Conservation (phyloP, 2,797 vertebrate species). For the Cercopithecus hamlyni region DNA sequence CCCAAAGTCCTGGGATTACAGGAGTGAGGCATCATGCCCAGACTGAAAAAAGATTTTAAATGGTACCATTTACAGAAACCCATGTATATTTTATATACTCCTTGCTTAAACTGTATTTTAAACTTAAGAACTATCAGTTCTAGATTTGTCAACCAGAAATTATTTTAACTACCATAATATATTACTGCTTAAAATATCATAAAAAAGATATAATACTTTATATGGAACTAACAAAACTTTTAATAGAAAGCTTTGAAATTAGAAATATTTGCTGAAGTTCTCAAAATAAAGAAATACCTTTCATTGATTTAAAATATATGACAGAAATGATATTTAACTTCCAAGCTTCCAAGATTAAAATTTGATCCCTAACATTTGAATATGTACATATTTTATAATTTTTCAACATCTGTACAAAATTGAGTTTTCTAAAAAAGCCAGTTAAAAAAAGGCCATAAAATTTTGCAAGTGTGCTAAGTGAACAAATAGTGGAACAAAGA, state of each 20-base stretch:
- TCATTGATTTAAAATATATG: conserved; percentile 58
- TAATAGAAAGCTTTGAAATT: conserved; percentile 62
- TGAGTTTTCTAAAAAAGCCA: conserved; percentile 31
- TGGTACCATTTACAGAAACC: conserved; percentile 44
- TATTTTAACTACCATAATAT: conserved; percentile 39
- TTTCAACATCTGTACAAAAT: conserved; percentile 61
- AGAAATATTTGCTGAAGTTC: conserved; percentile 69
- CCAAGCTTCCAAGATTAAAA: conserved; percentile 39
- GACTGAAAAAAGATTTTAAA: conserved; percentile 6
- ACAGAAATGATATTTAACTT: conserved; percentile 51
- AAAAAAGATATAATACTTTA: conserved; percentile 56
- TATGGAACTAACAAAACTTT: conserved; percentile 50
- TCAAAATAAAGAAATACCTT: conserved; percentile 50
- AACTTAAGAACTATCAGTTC: conserved; percentile 46
- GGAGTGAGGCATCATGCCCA: not conserved
- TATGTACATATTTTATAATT: not conserved
- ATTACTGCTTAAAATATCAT: conserved; percentile 57
- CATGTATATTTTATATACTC: conserved; percentile 40
- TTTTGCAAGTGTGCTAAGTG: not conserved
- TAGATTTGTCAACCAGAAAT: conserved; percentile 49
- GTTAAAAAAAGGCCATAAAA: not conserved
- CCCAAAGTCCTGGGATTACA: not conserved
- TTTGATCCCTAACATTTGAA: conserved; percentile 44
- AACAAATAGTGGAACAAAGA: conserved; percentile 77
- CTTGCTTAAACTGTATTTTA: conserved; percentile 44